These are phyloP conservation scores for Coleophora deauratella DNA, from an alignment of 2,888 invertebrate genomes.

Conservation along the genomic window DNA sequence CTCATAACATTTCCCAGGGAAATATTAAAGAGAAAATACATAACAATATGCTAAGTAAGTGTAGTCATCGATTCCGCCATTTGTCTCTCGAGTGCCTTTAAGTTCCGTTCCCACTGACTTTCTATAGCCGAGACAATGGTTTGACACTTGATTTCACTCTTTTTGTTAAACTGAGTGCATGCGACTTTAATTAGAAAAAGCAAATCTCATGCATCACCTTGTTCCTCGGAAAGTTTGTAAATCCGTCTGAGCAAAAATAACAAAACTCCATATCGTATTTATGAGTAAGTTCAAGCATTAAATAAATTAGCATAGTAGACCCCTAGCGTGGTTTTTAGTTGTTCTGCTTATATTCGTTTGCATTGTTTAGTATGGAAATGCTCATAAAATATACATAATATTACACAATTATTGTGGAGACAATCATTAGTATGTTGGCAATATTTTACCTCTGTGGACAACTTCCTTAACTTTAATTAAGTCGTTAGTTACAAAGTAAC, in stretches of 20 bases:
- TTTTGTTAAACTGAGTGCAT: constrained; percentile 54
- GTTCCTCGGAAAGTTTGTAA: constrained; percentile 11
- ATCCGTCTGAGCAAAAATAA: no score
- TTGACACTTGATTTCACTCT: constrained; percentile 63
- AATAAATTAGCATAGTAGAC: no score
- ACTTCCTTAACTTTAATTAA: constrained; percentile 1
- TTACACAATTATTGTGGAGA: no score
- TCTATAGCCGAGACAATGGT: constrained; percentile 53
- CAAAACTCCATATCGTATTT: no score
- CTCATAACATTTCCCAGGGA: background rate
- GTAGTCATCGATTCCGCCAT: constrained; percentile 57
- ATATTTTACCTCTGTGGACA: no score
- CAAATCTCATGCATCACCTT: constrained; percentile 44
- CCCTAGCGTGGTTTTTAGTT: no score
- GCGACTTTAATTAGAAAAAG: constrained; percentile 47
- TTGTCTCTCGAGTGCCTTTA: constrained; percentile 31
- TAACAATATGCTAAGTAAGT: constrained; percentile 22
- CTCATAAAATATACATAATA: no score
- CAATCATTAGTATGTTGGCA: no score
- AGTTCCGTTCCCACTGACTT: constrained; percentile 57
- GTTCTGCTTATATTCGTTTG: no score
- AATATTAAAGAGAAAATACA: constrained; percentile 17
- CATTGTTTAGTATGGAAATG: no score
- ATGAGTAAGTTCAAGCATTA: no score
- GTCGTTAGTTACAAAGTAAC: constrained; percentile 12